A percentile compares a stretch with the other conserved stretches of the same genome.
These are phyloP conservation scores for Keiferia lycopersicella DNA, from an alignment of 2,888 invertebrate genomes.

Conservation along the genomic window DNA sequence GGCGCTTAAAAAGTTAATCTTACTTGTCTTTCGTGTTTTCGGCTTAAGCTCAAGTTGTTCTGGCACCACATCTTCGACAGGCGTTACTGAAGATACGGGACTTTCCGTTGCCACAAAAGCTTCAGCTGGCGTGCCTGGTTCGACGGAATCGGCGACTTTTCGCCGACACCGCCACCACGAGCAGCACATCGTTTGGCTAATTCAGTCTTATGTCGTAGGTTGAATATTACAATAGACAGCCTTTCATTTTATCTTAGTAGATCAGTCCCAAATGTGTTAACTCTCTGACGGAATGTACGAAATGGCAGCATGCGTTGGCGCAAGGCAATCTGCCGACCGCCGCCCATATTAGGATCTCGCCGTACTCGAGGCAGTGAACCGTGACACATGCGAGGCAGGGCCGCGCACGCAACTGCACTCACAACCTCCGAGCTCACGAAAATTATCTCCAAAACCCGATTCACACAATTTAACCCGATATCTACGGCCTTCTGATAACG, in stretches of 20 bases:
- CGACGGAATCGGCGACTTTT: slow-evolving; percentile 65
- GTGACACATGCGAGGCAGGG: slow-evolving; percentile 61
- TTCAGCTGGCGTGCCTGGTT: slow-evolving; percentile 51
- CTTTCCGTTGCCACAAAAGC: slow-evolving; percentile 50
- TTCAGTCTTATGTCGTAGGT: slow-evolving; percentile 41
- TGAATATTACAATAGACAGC: slow-evolving; percentile 24
- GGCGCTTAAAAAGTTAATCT: background rate
- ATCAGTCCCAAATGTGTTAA: slow-evolving; percentile 26
- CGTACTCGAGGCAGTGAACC: slow-evolving; percentile 78
- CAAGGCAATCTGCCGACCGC: slow-evolving; percentile 69
- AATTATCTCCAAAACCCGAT: slow-evolving; percentile 14
- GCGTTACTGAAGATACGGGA: slow-evolving; percentile 29
- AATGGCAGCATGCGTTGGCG: slow-evolving; percentile 72
- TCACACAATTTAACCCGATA: slow-evolving; percentile 34
- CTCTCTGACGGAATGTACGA: slow-evolving; percentile 52
- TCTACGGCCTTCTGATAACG: slow-evolving; percentile 29
- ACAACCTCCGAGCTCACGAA: background rate
- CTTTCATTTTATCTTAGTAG: slow-evolving; percentile 28
- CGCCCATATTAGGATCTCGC: slow-evolving; percentile 76
- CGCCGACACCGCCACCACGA: slow-evolving; percentile 73
- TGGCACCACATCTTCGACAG: slow-evolving; percentile 43
- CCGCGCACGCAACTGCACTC: slow-evolving; percentile 43
- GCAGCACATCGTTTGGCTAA: slow-evolving; percentile 67
- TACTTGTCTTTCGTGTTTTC: slow-evolving; percentile 16
- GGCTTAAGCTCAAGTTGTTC: slow-evolving; percentile 42